A percentile compares a stretch with the other conserved stretches of the same genome.
Conservation (phyloP, 2,113 vertebrate species). For the Sceloporus tristichus region DNA sequence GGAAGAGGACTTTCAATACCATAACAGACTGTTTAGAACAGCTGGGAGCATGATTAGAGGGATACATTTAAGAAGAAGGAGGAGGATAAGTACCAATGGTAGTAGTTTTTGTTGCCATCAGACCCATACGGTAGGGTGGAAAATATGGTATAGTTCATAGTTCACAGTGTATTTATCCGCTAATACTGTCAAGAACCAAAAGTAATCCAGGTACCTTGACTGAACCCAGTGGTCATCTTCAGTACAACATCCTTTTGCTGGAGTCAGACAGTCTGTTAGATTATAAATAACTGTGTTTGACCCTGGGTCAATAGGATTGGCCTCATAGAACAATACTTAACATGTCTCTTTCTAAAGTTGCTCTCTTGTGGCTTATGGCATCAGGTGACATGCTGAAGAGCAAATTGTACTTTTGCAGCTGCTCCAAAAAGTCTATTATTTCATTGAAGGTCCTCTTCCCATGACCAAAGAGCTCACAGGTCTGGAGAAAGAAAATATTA, state of each 20-base stretch:
- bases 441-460: background rate
- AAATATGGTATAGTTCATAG: too few relatives aligned
- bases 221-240: background rate
- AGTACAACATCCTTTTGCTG: background rate
- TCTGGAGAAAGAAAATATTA: background rate
- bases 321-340: background rate
- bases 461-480: background rate
- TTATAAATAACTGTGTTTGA: conserved; percentile 2
- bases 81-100: too few relatives aligned
- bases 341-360: background rate
- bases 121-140: too few relatives aligned
- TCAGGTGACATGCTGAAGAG: background rate
- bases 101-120: too few relatives aligned
- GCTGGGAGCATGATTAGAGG: too few relatives aligned
- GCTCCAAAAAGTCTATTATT: background rate
- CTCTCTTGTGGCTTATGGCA: background rate
- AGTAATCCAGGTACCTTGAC: background rate
- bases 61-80: too few relatives aligned
- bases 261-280: background rate
- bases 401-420: background rate
- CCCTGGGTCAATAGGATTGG: background rate
- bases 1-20: too few relatives aligned
- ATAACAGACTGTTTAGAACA: too few relatives aligned
- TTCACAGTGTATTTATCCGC: too few relatives aligned
- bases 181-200: background rate